Evolutionary conservation across 2,888 invertebrate genomes (phyloP).

Genomic region (Lydus trimaculatus): DNA sequence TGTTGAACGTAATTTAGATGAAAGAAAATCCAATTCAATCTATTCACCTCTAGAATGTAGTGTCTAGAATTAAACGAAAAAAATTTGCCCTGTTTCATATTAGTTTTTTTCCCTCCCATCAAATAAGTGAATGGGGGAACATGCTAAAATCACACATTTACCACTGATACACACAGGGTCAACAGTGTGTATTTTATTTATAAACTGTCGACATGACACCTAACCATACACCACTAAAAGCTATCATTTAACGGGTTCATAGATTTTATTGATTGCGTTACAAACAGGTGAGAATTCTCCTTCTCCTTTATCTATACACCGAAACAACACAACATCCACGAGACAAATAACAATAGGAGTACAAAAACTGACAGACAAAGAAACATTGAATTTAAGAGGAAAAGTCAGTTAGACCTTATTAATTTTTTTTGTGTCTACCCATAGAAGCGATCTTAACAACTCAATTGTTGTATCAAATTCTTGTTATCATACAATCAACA

Average conservation of each 20-base stretch:
- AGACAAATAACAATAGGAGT: background rate
- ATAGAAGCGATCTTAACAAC: no score
- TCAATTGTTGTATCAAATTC: background rate
- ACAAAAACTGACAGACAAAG: no score
- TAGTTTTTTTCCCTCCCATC: background rate
- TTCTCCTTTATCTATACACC: no score
- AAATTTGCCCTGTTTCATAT: background rate
- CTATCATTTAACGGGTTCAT: background rate
- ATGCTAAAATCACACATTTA: background rate
- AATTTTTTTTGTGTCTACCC: no score
- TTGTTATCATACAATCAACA: background rate
- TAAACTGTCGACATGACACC: conserved; percentile 27
- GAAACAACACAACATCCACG: no score
- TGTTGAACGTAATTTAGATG: background rate
- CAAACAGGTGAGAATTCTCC: conserved; percentile 20
- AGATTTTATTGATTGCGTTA: conserved; percentile 24
- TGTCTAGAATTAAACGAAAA: background rate
- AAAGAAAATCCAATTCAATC: background rate
- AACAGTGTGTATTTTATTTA: conserved; percentile 27
- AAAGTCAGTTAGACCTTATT: no score
- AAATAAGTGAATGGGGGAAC: background rate
- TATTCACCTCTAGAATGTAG: background rate
- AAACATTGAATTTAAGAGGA: no score
- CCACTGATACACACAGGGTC: conserved; percentile 5
- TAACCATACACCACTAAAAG: conserved; percentile 9